A percentile compares a stretch with the other conserved stretches of the same genome.
Evolutionary conservation across 2,888 invertebrate genomes (phyloP).

Genomic region (Euplexia lucipara): DNA sequence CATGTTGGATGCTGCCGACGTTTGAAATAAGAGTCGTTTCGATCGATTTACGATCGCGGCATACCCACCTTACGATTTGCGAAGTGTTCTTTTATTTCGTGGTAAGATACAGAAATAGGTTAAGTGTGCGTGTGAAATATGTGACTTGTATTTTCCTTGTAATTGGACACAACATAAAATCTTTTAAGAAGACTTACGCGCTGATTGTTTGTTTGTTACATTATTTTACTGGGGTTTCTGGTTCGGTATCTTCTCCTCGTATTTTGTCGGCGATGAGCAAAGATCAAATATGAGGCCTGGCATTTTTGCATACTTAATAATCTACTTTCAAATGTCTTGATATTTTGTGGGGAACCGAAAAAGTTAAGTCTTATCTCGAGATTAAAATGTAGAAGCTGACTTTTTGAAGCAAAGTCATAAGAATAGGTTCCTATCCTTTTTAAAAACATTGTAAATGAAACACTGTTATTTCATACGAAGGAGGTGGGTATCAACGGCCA

Average conservation of each 20-base stretch:
- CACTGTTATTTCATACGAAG: too few species aligned
- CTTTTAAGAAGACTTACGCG: slow-evolving; percentile 20
- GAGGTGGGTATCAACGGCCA: too few species aligned
- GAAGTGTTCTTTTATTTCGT: slow-evolving; percentile 47
- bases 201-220: neutral
- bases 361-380: too few species aligned
- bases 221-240: neutral
- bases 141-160: slow-evolving; percentile 21
- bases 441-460: too few species aligned
- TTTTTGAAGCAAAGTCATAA: too few species aligned
- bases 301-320: neutral
- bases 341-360: too few species aligned
- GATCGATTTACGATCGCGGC: slow-evolving; percentile 63
- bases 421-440: too few species aligned
- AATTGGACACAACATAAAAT: slow-evolving; percentile 42
- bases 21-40: slow-evolving; percentile 68
- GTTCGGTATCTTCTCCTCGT: too few species aligned
- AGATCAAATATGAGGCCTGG: neutral
- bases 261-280: neutral
- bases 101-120: slow-evolving; percentile 49
- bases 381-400: too few species aligned
- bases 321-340: too few species aligned
- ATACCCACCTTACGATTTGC: slow-evolving; percentile 54
- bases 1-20: slow-evolving; percentile 67
- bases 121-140: slow-evolving; percentile 48